Percentiles rank a stretch among this genome's conserved stretches.
phyloP scores from a whole-genome alignment of 2,888 invertebrate species.

The Charanyca ferruginea region DNA sequence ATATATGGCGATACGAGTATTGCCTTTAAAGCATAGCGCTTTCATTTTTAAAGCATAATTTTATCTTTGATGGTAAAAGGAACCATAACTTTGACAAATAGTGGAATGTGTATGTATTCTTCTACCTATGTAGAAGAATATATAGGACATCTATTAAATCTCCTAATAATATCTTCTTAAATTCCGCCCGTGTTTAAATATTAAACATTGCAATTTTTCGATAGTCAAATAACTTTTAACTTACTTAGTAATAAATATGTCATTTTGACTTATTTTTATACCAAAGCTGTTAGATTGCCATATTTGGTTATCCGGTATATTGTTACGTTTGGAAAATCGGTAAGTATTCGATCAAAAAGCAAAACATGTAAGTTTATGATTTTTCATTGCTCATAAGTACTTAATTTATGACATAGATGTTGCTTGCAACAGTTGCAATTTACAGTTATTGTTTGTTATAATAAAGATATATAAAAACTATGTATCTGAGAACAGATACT shows the following conservation, averaged over 20 bases:
- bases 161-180: too few species aligned
- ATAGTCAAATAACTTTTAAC: too few species aligned
- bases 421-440: too few species aligned
- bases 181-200: background rate
- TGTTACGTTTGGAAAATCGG: too few species aligned
- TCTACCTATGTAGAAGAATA: background rate
- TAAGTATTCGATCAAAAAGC: too few species aligned
- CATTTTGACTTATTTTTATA: too few species aligned
- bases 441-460: background rate
- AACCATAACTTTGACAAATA: slow-evolving; percentile 36
- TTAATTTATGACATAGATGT: background rate
- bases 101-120: too few species aligned
- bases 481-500: background rate
- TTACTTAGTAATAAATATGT: too few species aligned
- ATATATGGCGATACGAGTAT: slow-evolving; percentile 41
- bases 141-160: background rate
- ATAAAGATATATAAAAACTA: background rate
- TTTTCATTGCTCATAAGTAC: too few species aligned
- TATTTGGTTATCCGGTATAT: too few species aligned
- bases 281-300: too few species aligned
- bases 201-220: background rate
- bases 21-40: slow-evolving; percentile 49
- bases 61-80: slow-evolving; percentile 49
- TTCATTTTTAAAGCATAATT: slow-evolving; percentile 51
- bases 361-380: too few species aligned